Conservation (phyloP, 1,140 invertebrate species). For the Nasonia longicornis region DNA sequence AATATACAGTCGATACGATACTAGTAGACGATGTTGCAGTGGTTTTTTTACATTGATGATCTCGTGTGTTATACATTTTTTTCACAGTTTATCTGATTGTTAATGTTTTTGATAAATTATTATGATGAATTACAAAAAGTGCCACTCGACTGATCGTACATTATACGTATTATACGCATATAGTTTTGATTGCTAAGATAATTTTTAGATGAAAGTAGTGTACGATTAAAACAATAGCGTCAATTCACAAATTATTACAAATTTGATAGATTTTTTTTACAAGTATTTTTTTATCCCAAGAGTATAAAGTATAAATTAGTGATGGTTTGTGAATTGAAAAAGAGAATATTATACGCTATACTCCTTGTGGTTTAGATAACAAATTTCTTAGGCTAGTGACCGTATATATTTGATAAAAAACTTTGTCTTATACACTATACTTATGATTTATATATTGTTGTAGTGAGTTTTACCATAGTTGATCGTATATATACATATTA, state of each 20-base stretch:
- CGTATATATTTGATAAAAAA: slow-evolving; percentile 32
- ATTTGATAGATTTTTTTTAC: not conserved
- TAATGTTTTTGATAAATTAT: not conserved
- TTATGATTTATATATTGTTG: slow-evolving; percentile 52
- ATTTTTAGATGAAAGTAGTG: slow-evolving; percentile 41
- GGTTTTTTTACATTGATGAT: slow-evolving; percentile 1
- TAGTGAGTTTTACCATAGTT: slow-evolving; percentile 53
- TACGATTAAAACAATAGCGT: not conserved
- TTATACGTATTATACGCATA: slow-evolving; percentile 7
- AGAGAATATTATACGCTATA: slow-evolving; percentile 5
- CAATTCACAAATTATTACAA: slow-evolving; percentile 32
- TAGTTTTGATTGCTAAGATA: slow-evolving; percentile 30
- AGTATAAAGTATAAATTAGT: not conserved
- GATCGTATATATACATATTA: slow-evolving; percentile 43
- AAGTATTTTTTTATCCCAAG: not conserved
- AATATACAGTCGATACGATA: not conserved
- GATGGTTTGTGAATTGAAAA: slow-evolving; percentile 27
- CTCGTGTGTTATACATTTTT: slow-evolving; percentile 4
- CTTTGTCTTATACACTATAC: slow-evolving; percentile 46
- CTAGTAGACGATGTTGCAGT: slow-evolving; percentile 40
- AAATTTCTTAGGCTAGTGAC: slow-evolving; percentile 34
- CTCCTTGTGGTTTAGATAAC: slow-evolving; percentile 25
- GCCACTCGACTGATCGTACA: slow-evolving; percentile 19
- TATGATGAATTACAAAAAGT: slow-evolving; percentile 14
- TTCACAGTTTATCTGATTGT: not conserved